Conservation (phyloP, 2,797 vertebrate genomes). For the Syngnathus rostellatus region DNA sequence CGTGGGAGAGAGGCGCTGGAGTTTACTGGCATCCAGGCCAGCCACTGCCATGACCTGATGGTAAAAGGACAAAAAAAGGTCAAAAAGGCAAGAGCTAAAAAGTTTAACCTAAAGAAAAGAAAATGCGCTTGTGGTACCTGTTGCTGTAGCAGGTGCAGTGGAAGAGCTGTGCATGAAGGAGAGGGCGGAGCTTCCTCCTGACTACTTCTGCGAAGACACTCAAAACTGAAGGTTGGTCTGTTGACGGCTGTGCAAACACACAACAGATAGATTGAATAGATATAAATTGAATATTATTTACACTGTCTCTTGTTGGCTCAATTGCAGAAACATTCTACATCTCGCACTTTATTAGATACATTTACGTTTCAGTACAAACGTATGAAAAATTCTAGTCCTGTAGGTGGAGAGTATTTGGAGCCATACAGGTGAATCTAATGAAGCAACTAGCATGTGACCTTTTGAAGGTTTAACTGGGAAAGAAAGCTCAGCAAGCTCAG, state of each 20-base stretch:
- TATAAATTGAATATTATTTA: neutral
- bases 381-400: no score
- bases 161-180: conserved; percentile 77
- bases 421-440: neutral
- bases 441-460: neutral
- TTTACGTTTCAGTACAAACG: neutral
- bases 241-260: conserved; percentile 69
- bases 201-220: conserved; percentile 87
- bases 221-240: conserved; percentile 85
- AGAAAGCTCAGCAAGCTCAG: neutral
- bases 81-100: neutral
- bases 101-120: neutral
- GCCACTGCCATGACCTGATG: conserved; percentile 87
- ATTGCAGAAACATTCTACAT: no score
- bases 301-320: neutral
- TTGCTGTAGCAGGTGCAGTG: conserved; percentile 83
- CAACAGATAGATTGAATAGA: neutral
- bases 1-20: conserved; percentile 80
- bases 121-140: conserved; percentile 39
- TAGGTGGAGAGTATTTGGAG: neutral
- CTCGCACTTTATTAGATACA: no score
- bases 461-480: neutral
- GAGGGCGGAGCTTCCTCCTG: conserved; percentile 74
- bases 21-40: conserved; percentile 81
- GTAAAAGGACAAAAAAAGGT: neutral